Conservation (phyloP, 1,140 invertebrate genomes). For the Holotrichia oblita region DNA sequence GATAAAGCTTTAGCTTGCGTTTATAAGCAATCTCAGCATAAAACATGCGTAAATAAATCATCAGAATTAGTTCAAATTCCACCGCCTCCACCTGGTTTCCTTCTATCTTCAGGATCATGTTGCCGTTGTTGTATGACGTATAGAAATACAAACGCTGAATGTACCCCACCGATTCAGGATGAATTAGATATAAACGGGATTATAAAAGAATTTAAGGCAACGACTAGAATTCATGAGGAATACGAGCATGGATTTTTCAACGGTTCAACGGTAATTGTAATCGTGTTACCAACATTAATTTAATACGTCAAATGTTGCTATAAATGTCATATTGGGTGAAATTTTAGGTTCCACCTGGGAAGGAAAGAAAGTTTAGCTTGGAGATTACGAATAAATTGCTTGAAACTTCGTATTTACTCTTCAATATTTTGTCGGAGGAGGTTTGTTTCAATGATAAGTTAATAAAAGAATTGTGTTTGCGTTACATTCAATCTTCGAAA, state of each 20-base stretch:
- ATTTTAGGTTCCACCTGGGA: background rate
- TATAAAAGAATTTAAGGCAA: background rate
- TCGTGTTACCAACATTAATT: background rate
- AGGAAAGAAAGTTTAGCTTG: background rate
- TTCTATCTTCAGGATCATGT: background rate
- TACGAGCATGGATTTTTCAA: background rate
- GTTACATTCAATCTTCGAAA: background rate
- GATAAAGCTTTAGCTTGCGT: background rate
- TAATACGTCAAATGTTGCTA: background rate
- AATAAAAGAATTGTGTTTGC: slow-evolving; percentile 12
- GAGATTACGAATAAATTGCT: background rate
- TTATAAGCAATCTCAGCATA: background rate
- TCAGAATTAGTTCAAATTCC: background rate
- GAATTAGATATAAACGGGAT: slow-evolving; percentile 27
- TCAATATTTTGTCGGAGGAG: slow-evolving; percentile 9
- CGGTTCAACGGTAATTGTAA: background rate
- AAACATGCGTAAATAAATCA: background rate
- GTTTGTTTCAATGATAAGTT: slow-evolving; percentile 28
- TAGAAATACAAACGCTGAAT: background rate
- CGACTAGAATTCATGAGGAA: background rate
- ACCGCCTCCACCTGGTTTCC: background rate
- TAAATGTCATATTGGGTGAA: background rate
- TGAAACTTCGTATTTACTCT: background rate
- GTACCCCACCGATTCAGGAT: background rate
- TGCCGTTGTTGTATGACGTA: background rate